Evolutionary conservation across 2,797 vertebrate species (phyloP), one percentile per base, ranked within the genome.

Genomic region (Buceros bicornis): DNA sequence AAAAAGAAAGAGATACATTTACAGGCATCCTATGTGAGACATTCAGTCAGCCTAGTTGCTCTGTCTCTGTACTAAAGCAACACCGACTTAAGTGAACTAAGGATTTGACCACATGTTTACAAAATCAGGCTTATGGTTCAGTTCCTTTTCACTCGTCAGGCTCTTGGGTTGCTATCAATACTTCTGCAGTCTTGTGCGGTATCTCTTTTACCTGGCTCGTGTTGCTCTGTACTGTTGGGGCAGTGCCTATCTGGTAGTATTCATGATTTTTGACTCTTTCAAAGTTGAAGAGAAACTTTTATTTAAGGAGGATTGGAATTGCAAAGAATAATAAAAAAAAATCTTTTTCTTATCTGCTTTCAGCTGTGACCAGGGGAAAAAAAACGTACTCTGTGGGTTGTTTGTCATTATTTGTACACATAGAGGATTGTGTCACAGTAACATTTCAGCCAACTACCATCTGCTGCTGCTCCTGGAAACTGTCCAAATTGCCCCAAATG

Each of bases 321-420:
- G n/a, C 26, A 87, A 95, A 79, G 69, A 82, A 33, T 33, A 33
- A 33, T 33, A 33, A 33, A 72, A 66, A 40, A 73, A 66, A 15
- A 12, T 12, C 12, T 11, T 89, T 79, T 57, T 77, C 70, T 94
- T 89, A 87, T 94, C 81, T 94, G 89, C 94, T 94, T 92, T 87
- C 56, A 87, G 51, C n/a, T 53, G 17, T 16, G 35, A 66, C 47
- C 28, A 66, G 11, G 25, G 26, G 6, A 10, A 31, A 31, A 21
- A 76, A 60, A 78, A 65, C 33, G 54, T 66, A 73, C 64, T 80
- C 33, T 37, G 53, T 11, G 58, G n/a, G n/a, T 70, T 91, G 50
- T 89, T 95, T 84, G 87, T 80, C 81, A 22, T 90, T 95, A 85
- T 93, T 95, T 82, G 90, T 83, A 89, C 73, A 71, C 67, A 92